Base-by-base conservation (phyloP, 2,888 invertebrate genomes). In the Aethes cnicana region DNA sequence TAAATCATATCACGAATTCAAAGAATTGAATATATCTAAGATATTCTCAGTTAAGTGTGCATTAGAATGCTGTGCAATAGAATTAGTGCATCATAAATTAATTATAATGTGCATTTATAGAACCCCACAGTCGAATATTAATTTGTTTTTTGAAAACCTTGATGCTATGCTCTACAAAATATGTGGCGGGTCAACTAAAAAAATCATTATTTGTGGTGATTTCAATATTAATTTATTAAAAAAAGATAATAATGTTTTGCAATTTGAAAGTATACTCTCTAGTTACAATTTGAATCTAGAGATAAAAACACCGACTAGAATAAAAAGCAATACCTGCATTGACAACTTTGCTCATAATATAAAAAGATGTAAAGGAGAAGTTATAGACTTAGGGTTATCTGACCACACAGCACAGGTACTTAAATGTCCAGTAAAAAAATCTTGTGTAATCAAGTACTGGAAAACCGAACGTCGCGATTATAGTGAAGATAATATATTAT, bases 31-130 rank as follows among this genome's bases (percentile, higher is more conserved):
- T 11, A 20, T 20, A 11, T 18, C 21, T 8, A 37, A 37, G 20
- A 21, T 12, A 12, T 8, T 23, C 2, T 37, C 36, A 6, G 6
- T 37, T 9, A 12, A 9, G 11, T 12, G 23, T 37, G 18, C 9
- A 12, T 21, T 37, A 20, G 36, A 37, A 37, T 37, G 36, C 9
- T 35, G 35, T 35, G 18, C 35, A 3, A n/a, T 35, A 6, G 35
- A 35, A 14, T 8, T 35, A 33, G 8, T 35, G n/a, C 3, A n/a
- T 18, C 18, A 35, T n/a, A 4, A 6, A 2, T 18, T 35, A 2
- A 35, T 35, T 18, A 35, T 35, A 8, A 35, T 35, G 3, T 35
- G 35, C 9, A 3, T 35, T 5, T 35, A 35, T 14, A 35, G 35
- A 18, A 35, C 18, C 9, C 35, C 35, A 3, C 16, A 35, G 1